Base-by-base conservation (phyloP, 2,797 vertebrate genomes). In the Chiloscyllium punctatum region DNA sequence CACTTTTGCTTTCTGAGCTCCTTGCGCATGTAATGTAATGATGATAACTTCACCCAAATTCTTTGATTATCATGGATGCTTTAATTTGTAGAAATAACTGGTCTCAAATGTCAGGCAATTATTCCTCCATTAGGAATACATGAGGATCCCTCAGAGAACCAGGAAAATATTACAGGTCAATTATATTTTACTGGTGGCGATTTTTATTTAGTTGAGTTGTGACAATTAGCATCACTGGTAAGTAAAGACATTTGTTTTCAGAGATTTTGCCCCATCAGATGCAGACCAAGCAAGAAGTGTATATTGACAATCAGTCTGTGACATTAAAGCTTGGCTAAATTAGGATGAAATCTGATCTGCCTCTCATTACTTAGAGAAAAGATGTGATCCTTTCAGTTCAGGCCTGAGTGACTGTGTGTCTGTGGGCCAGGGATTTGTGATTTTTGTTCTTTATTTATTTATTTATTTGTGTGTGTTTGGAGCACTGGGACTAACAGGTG, bases 1-100 rank as follows among this genome's bases (percentile, higher is more conserved):
- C 21, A 25, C 48, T n/a, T 88, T 66, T 74, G 77, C 68, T 84
- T 95, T 95, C 95, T 88, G 21, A 79, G 51, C 87, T 71, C 51
- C 74, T 37, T 74, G 57, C 69, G 53, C 25, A n/a, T 88, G 23
- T 48, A 74, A 66, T 74, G 33, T 42, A 71, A 72, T 42, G n/a
- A 42, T 42, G 95, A 87, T 71, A 95, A 27, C 68, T 94, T 95
- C 62, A 37, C 0, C 30, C 0, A n/a, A 66, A 68, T 91, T 23
- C 57, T 91, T 66, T 68, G 33, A 91, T 91, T 91, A 37, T n/a
- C 7, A 3, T 68, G 88, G 37, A 91, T 68, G 88, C 57, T 91
- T 62, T 91, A 91, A 91, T 68, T 91, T 91, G 88, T 37, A 68
- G 33, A 68, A 91, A 66, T 9, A 66, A 66, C 33, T 23, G 88